Percentiles rank a stretch among this genome's conserved stretches.
Evolutionary conservation across 2,797 vertebrate genomes (phyloP).

Genomic region (Myioborus miniatus): DNA sequence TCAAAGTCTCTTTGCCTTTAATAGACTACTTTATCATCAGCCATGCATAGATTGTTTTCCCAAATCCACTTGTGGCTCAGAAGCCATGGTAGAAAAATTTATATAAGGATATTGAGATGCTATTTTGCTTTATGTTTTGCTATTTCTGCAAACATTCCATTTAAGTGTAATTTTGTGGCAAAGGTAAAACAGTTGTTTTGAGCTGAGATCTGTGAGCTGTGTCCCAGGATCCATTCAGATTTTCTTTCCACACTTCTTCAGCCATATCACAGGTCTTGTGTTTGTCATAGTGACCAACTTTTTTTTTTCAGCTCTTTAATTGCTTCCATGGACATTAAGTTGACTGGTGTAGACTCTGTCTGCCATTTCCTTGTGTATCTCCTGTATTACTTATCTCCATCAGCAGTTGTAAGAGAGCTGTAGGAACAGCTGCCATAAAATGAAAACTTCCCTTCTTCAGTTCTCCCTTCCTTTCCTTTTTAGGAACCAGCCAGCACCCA

Average conservation of each 20-base stretch:
- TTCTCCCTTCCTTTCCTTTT: neutral
- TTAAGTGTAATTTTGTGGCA: neutral
- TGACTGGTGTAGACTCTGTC: neutral
- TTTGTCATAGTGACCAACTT: neutral
- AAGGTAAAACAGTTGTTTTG: neutral
- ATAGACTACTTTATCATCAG: neutral
- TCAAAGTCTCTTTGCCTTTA: neutral
- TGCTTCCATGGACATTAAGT: neutral
- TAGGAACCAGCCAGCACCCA: neutral
- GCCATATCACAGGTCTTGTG: neutral
- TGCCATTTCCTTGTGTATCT: neutral
- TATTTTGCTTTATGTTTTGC: neutral
- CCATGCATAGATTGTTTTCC: neutral
- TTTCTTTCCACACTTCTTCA: neutral
- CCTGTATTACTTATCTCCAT: neutral
- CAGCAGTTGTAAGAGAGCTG: neutral
- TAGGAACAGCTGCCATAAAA: neutral
- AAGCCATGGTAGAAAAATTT: neutral
- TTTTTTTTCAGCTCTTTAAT: neutral
- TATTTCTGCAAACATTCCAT: fast-evolving
- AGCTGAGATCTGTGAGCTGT: neutral
- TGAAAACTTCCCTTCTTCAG: neutral
- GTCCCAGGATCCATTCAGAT: neutral
- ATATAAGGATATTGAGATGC: neutral
- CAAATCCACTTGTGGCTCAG: neutral